Percentiles rank a stretch among this genome's conserved stretches.
Conservation (phyloP, 1,140 invertebrate genomes). For the Mizuhopecten yessoensis region DNA sequence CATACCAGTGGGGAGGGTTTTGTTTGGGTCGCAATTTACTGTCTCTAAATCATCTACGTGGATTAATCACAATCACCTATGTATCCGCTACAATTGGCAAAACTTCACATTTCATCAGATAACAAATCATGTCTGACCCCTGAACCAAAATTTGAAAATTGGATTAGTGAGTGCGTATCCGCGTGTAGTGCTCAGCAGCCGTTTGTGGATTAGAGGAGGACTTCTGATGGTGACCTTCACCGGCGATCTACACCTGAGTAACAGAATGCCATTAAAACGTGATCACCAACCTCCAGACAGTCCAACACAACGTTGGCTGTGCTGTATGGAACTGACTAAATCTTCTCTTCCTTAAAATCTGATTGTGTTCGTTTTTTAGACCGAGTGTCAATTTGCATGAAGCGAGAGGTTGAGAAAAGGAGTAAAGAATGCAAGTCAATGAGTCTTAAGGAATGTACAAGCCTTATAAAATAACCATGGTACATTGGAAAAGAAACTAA, state of each 20-base stretch:
- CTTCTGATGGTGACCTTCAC: background rate
- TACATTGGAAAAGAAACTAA: background rate
- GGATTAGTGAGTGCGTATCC: background rate
- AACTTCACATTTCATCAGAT: slow-evolving; percentile 1
- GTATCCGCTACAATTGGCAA: slow-evolving; percentile 18
- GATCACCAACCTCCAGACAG: background rate
- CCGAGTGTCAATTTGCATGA: background rate
- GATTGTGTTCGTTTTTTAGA: slow-evolving; percentile 8
- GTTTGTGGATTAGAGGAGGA: background rate
- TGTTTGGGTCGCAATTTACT: background rate
- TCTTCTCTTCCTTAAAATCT: slow-evolving; percentile 38
- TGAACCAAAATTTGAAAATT: slow-evolving; percentile 11
- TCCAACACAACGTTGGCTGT: background rate
- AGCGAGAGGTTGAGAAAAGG: background rate
- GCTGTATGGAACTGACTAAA: background rate
- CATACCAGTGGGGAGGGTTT: background rate
- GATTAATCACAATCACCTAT: slow-evolving; percentile 34
- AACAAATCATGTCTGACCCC: background rate
- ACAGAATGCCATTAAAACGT: slow-evolving; percentile 2
- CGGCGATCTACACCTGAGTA: background rate
- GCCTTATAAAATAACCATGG: background rate
- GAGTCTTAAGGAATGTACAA: background rate
- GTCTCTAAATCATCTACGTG: slow-evolving; percentile 23
- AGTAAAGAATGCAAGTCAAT: background rate
- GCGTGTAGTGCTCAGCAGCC: background rate